Conservation (phyloP, 2,797 vertebrate genomes). For the Esox lucius region DNA sequence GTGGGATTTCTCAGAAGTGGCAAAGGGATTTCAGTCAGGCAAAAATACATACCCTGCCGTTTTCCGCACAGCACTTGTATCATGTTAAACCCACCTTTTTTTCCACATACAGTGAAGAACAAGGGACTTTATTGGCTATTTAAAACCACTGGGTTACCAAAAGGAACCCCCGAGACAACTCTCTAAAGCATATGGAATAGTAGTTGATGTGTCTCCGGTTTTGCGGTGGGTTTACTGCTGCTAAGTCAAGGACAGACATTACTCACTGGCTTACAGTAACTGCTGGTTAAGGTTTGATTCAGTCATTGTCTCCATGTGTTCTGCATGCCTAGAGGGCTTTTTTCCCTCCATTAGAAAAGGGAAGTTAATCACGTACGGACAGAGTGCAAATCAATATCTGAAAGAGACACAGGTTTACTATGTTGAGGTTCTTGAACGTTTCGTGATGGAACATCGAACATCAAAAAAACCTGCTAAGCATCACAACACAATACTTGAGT, state of each 20-base stretch:
- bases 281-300: conserved; percentile 32
- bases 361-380: neutral
- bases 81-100: neutral
- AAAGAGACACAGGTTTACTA: neutral
- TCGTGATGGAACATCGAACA: no score
- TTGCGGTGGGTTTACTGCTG: conserved; percentile 37
- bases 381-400: neutral
- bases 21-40: neutral
- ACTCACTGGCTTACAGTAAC: conserved; percentile 31
- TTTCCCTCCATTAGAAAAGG: conserved; percentile 36
- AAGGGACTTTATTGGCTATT: neutral
- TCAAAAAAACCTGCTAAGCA: no score
- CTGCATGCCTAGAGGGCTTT: conserved; percentile 42
- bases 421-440: no score
- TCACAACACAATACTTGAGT: no score
- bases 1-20: neutral
- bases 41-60: neutral
- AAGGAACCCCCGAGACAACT: neutral
- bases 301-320: conserved; percentile 54
- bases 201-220: neutral
- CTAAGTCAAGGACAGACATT: conserved; percentile 41
- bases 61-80: neutral
- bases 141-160: neutral
- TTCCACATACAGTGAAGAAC: neutral
- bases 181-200: neutral